These are phyloP conservation scores for Asobara japonica DNA, from an alignment of 1,140 invertebrate genomes.

Conservation along the genomic window DNA sequence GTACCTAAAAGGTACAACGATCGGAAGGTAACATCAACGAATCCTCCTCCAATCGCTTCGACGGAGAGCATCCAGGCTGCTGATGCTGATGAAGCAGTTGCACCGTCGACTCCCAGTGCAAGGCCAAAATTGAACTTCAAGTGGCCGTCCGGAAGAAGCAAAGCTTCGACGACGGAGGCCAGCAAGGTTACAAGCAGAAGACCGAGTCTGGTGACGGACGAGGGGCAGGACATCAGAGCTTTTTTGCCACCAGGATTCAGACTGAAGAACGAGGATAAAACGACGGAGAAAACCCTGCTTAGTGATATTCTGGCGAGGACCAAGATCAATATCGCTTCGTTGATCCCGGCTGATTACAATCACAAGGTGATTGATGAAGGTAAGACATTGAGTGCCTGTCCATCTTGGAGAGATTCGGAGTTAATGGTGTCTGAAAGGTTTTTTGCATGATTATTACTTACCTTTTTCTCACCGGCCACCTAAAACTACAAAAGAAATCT, in stretches of 20 bases:
- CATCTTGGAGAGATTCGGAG: no score
- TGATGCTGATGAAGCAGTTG: background rate
- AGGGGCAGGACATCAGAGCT: constrained; percentile 68
- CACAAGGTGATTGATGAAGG: background rate
- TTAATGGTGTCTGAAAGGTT: no score
- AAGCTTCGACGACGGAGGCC: constrained; percentile 36
- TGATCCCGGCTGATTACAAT: constrained; percentile 73
- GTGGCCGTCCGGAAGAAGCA: constrained; percentile 29
- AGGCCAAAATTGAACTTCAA: background rate
- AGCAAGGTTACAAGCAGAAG: constrained; percentile 24
- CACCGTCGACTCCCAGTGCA: background rate
- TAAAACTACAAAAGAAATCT: no score
- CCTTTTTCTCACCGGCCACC: no score
- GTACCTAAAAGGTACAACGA: constrained; percentile 68
- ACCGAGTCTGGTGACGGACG: no score
- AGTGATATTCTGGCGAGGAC: constrained; percentile 61
- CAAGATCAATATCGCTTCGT: constrained; percentile 70
- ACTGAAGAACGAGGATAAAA: constrained; percentile 59
- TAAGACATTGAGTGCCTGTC: background rate
- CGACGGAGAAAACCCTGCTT: constrained; percentile 53
- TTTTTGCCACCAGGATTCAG: constrained; percentile 76
- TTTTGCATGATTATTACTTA: no score
- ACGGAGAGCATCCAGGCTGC: constrained; percentile 9
- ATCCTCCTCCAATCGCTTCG: constrained; percentile 32
- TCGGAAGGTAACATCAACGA: constrained; percentile 36